Conservation (phyloP, 2,797 vertebrate species). For the Linurgus olivaceus region DNA sequence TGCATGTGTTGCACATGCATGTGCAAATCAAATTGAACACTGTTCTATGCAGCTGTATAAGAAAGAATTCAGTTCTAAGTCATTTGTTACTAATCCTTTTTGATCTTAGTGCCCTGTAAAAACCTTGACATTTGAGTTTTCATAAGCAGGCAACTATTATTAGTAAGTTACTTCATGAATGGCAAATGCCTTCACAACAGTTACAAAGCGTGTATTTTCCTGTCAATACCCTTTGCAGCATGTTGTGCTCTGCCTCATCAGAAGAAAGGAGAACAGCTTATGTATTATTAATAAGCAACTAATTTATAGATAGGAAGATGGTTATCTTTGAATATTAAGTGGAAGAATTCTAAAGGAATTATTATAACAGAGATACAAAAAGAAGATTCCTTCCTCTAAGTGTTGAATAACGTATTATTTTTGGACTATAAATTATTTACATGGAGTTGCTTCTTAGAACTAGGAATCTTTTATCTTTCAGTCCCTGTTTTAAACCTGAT, state of each 20-base stretch:
- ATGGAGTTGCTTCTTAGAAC: background rate
- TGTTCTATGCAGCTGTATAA: background rate
- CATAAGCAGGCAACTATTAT: background rate
- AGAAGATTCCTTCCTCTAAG: background rate
- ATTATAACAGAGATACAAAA: background rate
- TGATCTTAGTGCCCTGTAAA: background rate
- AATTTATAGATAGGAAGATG: conserved; percentile 21
- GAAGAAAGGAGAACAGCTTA: conserved; percentile 10
- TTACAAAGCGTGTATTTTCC: conserved; percentile 26
- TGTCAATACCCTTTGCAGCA: conserved; percentile 23
- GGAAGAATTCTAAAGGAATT: conserved; percentile 15
- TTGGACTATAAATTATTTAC: conserved; percentile 38
- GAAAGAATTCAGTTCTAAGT: background rate
- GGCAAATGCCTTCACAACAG: background rate
- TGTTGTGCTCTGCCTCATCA: conserved; percentile 17
- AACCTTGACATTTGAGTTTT: conserved; percentile 37
- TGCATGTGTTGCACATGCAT: background rate
- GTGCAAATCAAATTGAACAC: background rate
- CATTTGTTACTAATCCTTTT: background rate
- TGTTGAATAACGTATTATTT: conserved; percentile 17
- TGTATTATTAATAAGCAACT: conserved; percentile 40
- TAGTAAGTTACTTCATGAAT: conserved; percentile 20
- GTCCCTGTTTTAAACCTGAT: conserved; percentile 31
- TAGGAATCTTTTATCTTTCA: conserved; percentile 28
- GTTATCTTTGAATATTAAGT: conserved; percentile 54